Base-by-base conservation (phyloP, 2,888 invertebrate species). In the Diploptera punctata region DNA sequence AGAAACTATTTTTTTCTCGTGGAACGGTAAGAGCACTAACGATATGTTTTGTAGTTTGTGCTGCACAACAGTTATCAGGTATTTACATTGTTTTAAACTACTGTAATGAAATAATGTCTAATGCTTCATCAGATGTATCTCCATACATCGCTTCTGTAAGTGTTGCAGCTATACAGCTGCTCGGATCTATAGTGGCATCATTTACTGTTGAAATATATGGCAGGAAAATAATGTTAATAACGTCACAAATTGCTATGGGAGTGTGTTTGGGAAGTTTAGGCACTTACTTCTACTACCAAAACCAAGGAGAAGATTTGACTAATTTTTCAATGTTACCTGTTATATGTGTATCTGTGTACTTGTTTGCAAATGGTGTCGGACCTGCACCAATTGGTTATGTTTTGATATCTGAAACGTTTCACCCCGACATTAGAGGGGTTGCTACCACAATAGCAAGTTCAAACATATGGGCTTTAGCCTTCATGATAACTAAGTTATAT, bases 301-400 rank as follows among this genome's bases (percentile, higher is more conserved):
- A n/a, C 10, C 47, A n/a, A n/a, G 47, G 90, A 75, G 90, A 90
- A 0, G 79, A 85, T 3, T 79, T 90, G 3, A 89, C 89, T 0
- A 85, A 88, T 47, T 7, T 47, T 10, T n/a, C 16, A 0, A 83
- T 87, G 77, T 86, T 88, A 73, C 86, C 88, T 74, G 79, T 88
- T 26, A 81, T 81, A 65, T 80, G 87, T 52, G 88, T 88, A 9
- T 69, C 82, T n/a, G 85, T 85, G 2, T 83, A 84, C 21, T 77
- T 87, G 0, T 83, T 86, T 74, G 80, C 84, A 0, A 87, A 84
- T 77, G 73, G 86, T 0, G 80, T 85, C 74, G 91, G 87, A 31
- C 87, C 71, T 31, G 71, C 62, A 16, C 61, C 68, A 0, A 33
- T 74, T 10, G 67, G 68, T 0, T 74, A 70, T 26, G 65, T 74